Base-by-base conservation (phyloP, 1,140 invertebrate species). In the Drosophila trapezifrons region DNA sequence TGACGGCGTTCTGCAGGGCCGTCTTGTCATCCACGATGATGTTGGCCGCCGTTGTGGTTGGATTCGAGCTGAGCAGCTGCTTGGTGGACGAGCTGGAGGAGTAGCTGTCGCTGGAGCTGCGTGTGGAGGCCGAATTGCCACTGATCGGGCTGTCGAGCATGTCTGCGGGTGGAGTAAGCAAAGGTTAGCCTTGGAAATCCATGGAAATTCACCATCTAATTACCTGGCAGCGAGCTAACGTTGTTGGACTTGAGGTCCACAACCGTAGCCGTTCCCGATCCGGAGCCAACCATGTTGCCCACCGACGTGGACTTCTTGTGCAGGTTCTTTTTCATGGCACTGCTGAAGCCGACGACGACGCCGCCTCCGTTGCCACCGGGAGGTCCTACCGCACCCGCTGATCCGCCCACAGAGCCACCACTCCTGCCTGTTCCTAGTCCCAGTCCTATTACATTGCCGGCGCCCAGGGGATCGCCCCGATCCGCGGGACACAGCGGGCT, bases 101-200 rank as follows among this genome's bases (percentile, higher is more conserved):
- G 91, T 95, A 96, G 85, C 95, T 96, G 78, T 96, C 95, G 52
- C 94, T 94, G 55, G 95, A 96, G 71, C 95, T 95, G 55, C 95
- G 93, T 67, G 95, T 95, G 75, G 95, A 95, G 3, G 94, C 93
- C 27, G 91, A 90, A 56, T 92, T 92, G 1, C 86, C 91, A 51
- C 94, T 94, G 37, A 95, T 91, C 4, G 95, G 95, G 17, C 95
- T 96, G 49, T 95, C 95, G 78, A 93, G 52, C 90, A 91, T 92
- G 45, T 90, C 90, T 92, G 43, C 0, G 4, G 4, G 4, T 9
- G 32, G 12, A 12, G 12, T 18, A 32, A 13, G 4, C 6, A 9
- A 22, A 10, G 9, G 1, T 12, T 10, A 2, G 8, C 3, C 0
- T n/a, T 13, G 3, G 7, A 1, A 20, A 7, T 8, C 0, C 9